Conservation (phyloP, 2,888 invertebrate genomes). For the Pocota personata region DNA sequence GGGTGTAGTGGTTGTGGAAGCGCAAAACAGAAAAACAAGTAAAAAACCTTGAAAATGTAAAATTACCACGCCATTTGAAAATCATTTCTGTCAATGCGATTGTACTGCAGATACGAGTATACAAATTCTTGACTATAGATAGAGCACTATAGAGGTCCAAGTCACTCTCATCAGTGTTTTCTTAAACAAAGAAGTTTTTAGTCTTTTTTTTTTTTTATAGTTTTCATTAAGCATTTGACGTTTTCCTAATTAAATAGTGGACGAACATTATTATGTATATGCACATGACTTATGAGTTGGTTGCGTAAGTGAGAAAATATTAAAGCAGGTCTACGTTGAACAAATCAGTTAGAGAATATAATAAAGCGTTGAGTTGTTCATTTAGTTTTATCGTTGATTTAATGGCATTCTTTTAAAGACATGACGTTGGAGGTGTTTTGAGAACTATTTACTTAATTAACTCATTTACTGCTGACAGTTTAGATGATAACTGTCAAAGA, state of each 20-base stretch:
- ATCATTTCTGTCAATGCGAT: slow-evolving; percentile 22
- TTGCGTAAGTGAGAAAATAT: slow-evolving; percentile 41
- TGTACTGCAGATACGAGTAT: slow-evolving; percentile 35
- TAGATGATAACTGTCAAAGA: background rate
- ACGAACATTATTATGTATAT: background rate
- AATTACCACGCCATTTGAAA: slow-evolving; percentile 63
- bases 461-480: background rate
- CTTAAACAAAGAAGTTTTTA: slow-evolving; percentile 31
- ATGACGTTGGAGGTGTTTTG: background rate
- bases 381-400: background rate
- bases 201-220: background rate
- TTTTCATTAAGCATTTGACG: background rate
- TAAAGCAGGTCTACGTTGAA: background rate
- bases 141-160: slow-evolving; percentile 34
- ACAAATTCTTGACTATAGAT: background rate
- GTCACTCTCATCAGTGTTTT: background rate
- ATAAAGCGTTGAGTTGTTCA: background rate
- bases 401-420: no score
- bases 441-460: background rate
- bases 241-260: slow-evolving; percentile 21
- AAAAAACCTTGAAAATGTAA: slow-evolving; percentile 67
- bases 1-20: slow-evolving; percentile 17
- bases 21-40: slow-evolving; percentile 16
- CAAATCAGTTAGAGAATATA: background rate
- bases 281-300: slow-evolving; percentile 2